Base-by-base conservation (phyloP, 2,888 invertebrate species). In the Torymus texanus region DNA sequence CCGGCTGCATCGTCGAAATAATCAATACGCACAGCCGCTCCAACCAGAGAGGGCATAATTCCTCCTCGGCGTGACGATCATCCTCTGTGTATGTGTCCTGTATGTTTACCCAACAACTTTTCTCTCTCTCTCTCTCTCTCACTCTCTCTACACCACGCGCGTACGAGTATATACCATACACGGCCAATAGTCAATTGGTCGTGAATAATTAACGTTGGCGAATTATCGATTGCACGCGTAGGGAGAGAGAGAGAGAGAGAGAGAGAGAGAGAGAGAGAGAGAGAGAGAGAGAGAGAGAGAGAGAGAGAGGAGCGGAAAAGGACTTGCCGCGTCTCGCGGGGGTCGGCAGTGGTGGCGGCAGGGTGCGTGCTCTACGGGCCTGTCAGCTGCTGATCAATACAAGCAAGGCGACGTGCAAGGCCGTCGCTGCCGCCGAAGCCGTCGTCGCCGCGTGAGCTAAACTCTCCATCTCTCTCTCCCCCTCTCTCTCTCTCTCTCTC, bases 301-400 rank as follows among this genome's bases (percentile, higher is more conserved):
- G 55, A 12, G 24, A 72, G 41, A 16, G 65, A n/a, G 53, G 5
- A 59, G 18, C 11, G 16, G 16, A 18, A 59, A 16, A 16, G 18
- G 59, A 16, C 59, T 59, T 18, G 58, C 58, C 21, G 2, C 21
- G 21, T 29, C 29, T 41, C 41, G 10, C 41, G 41, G 8, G 41
- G 3, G 29, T 21, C 21, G 29, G 29, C 29, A 21, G 29, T 5
- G 29, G 5, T 1, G 41, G 85, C 83, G 83, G 83, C 84, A 53
- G 83, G 84, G 84, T 85, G 85, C 81, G 84, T 79, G 80, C 83
- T 41, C 41, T 85, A 85, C 85, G 85, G 84, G 84, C 82, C 88
- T 88, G 88, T 87, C 88, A 88, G 82, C 82, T 82, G 86, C 87
- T 89, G 89, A 88, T 89, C 89, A 88, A 89, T 89, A 89, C 88